Percentiles rank a stretch among this genome's conserved stretches.
These are phyloP conservation scores for Suricata suricatta DNA, from an alignment of 2,113 vertebrate genomes.

Conservation along the genomic window DNA sequence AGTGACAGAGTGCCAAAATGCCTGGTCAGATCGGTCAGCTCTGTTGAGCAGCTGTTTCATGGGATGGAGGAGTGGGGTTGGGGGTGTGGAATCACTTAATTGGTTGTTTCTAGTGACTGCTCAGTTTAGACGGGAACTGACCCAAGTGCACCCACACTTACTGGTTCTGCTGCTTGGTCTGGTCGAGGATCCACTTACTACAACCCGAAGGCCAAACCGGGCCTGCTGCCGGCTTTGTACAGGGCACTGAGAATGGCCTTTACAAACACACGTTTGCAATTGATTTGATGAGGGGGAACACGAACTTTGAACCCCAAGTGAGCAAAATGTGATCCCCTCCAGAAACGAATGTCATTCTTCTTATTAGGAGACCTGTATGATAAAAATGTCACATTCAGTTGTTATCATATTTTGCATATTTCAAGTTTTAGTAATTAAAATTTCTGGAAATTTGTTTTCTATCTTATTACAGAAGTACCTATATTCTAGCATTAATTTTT, in stretches of 20 bases:
- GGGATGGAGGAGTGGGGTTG: neutral
- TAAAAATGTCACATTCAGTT: neutral
- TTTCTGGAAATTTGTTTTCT: neutral
- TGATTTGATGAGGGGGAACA: neutral
- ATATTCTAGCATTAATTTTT: neutral
- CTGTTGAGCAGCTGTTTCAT: conserved; percentile 62
- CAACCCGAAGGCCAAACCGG: neutral
- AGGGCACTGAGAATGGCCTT: neutral
- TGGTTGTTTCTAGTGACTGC: neutral
- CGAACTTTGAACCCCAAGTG: neutral
- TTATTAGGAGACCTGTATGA: neutral
- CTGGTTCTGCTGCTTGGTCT: neutral
- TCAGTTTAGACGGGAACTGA: neutral
- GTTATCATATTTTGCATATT: neutral
- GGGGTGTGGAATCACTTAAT: neutral
- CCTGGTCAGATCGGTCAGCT: conserved; percentile 58
- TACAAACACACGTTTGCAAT: neutral
- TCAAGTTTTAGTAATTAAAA: neutral
- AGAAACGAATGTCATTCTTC: neutral
- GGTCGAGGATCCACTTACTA: neutral
- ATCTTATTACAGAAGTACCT: neutral
- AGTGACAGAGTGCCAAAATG: conserved; percentile 25
- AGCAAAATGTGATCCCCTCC: neutral
- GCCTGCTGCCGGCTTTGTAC: neutral
- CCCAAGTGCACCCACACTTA: neutral